phyloP scores from a whole-genome alignment of 2,888 invertebrate genomes.

The Ichneumon xanthorius region DNA sequence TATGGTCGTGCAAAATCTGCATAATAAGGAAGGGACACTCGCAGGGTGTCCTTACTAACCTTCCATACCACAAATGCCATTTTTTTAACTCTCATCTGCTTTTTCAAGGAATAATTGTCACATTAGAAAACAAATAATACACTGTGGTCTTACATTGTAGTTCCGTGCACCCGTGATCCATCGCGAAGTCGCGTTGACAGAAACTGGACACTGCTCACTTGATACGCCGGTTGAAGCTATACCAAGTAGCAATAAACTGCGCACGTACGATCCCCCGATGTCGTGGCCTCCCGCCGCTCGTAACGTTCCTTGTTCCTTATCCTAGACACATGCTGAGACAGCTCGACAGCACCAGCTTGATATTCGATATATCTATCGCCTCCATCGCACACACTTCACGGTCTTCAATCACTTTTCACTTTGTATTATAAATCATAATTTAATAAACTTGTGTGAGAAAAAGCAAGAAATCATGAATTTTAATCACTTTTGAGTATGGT shows the following conservation, averaged over 20 bases:
- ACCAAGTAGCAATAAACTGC: slow-evolving; percentile 33
- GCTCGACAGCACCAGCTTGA: slow-evolving; percentile 22
- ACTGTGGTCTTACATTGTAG: not conserved
- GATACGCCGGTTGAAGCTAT: slow-evolving; percentile 7
- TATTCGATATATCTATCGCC: not conserved
- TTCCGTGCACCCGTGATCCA: slow-evolving; percentile 1
- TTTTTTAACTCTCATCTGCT: too few relatives aligned
- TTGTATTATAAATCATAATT: too few relatives aligned
- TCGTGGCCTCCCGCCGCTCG: slow-evolving; percentile 29
- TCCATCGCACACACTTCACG: too few relatives aligned
- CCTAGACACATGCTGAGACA: slow-evolving; percentile 44
- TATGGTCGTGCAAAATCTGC: not conserved
- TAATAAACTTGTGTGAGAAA: too few relatives aligned
- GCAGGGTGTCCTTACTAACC: too few relatives aligned
- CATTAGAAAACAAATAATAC: too few relatives aligned
- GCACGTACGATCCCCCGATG: slow-evolving; percentile 41
- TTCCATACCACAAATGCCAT: too few relatives aligned
- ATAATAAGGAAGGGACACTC: too few relatives aligned
- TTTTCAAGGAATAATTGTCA: too few relatives aligned
- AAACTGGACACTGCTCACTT: slow-evolving; percentile 31
- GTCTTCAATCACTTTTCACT: too few relatives aligned
- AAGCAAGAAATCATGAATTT: too few relatives aligned
- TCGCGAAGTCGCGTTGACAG: slow-evolving; percentile 14
- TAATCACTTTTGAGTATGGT: too few relatives aligned
- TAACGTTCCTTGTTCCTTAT: slow-evolving; percentile 45